A percentile compares a stretch with the other conserved stretches of the same genome.
Conservation (phyloP, 2,113 vertebrate species). For the Phalacrocorax brasilianus region DNA sequence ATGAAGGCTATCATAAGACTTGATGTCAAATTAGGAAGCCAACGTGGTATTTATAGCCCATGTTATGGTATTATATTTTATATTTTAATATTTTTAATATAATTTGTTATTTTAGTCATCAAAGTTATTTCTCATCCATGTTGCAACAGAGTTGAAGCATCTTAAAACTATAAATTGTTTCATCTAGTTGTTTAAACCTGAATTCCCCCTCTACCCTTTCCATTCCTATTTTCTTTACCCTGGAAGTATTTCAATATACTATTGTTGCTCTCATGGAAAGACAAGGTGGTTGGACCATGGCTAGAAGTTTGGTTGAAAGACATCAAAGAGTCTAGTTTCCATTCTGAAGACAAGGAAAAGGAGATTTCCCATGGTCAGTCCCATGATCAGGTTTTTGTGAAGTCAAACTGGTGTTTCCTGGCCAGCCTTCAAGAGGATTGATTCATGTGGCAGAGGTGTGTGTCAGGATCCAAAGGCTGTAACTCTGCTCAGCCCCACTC, state of each 20-base stretch:
- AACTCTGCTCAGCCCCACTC: neutral
- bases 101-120: neutral
- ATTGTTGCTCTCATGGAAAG: neutral
- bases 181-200: neutral
- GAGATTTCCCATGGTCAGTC: neutral
- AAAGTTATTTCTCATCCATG: neutral
- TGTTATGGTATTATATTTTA: neutral
- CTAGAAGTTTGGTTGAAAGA: neutral
- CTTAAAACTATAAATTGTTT: neutral
- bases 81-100: neutral
- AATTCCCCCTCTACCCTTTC: neutral
- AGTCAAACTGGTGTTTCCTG: neutral
- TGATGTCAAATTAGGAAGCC: neutral
- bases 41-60: neutral
- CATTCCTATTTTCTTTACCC: neutral
- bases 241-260: neutral
- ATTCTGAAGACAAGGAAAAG: neutral
- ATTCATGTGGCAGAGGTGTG: neutral
- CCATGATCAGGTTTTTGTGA: neutral
- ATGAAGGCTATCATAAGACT: neutral
- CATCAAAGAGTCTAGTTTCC: neutral
- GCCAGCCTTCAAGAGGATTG: neutral
- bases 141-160: neutral
- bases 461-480: neutral
- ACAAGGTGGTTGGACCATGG: neutral